These are phyloP conservation scores for Puntigrus tetrazona DNA, from an alignment of 2,113 vertebrate genomes.

Conservation along the genomic window DNA sequence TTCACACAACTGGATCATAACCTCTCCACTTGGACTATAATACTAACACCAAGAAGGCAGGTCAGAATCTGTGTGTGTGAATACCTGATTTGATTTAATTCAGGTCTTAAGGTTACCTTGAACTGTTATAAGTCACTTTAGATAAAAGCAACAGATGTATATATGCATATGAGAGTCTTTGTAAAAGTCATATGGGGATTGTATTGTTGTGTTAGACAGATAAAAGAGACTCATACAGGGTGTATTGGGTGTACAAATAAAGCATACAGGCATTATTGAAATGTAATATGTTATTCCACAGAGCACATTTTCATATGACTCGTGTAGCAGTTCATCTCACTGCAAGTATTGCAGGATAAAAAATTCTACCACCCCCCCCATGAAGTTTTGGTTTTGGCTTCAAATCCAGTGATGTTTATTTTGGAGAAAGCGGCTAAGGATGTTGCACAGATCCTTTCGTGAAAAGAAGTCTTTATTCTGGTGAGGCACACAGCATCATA, in stretches of 20 bases:
- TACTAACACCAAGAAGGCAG: neutral
- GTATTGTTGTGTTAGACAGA: neutral
- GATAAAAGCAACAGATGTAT: neutral
- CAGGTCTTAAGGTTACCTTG: neutral
- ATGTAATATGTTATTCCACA: conserved; percentile 6
- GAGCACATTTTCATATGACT: neutral
- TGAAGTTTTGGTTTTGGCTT: neutral
- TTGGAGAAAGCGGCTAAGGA: neutral
- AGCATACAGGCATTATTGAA: conserved; percentile 10
- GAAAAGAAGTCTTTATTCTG: neutral
- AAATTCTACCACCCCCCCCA: neutral
- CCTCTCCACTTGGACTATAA: neutral
- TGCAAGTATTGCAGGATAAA: neutral
- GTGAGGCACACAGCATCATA: neutral
- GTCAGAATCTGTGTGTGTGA: neutral
- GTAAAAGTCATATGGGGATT: neutral
- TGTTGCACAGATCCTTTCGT: neutral
- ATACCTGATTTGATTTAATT: neutral
- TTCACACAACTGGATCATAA: neutral
- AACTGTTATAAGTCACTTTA: neutral
- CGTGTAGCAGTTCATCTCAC: neutral
- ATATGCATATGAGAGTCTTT: neutral
- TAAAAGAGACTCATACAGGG: neutral
- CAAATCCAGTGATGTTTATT: neutral
- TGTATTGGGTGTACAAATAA: neutral